Evolutionary conservation across 2,797 vertebrate species (phyloP), one percentile per base, ranked within the genome.

Genomic region (Cossypha caffra): DNA sequence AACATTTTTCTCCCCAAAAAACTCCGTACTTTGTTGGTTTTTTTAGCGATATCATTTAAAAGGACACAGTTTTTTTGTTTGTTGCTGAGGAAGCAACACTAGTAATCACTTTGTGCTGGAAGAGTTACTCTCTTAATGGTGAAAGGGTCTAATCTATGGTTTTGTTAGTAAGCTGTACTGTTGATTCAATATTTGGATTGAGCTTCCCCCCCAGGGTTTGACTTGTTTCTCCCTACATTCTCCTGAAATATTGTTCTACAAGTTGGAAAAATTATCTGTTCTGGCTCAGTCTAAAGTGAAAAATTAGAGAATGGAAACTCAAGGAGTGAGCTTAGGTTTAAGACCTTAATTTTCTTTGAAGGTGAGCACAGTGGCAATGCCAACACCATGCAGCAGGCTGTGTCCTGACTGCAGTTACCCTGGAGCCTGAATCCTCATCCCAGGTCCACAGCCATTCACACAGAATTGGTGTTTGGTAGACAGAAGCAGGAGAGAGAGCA

Each of bases 361-460:
- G 23, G 15, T 45, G 48, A 94, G 42, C 15, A 20, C 40, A 38
- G 73, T 48, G 51, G n/a, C 57, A 72, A 5, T 42, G 42, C 13
- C 1, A 6, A 15, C 48, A 43, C n/a, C 62, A 58, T 35, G 71
- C 33, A 69, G 74, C 25, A 57, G 35, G 11, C 51, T 71, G 12
- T 35, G 24, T 75, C 55, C 37, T 68, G 21, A 40, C 43, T 26
- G n/a, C 62, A 37, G 38, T 43, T 52, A 52, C 19, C n/a, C 24
- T 5, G 16, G 13, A 68, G 48, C 37, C 68, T 67, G 57, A 57
- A 23, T 13, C 16, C 21, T 26, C 42, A 71, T 28, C 24, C 28
- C 37, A 74, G 38, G 11, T 25, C 71, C 66, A 31, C 31, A 81
- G 35, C 11, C 0, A 0, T 29, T 31, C 0, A 0, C 68, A 45